phyloP scores from a whole-genome alignment of 2,888 invertebrate genomes.

The Keiferia lycopersicella region DNA sequence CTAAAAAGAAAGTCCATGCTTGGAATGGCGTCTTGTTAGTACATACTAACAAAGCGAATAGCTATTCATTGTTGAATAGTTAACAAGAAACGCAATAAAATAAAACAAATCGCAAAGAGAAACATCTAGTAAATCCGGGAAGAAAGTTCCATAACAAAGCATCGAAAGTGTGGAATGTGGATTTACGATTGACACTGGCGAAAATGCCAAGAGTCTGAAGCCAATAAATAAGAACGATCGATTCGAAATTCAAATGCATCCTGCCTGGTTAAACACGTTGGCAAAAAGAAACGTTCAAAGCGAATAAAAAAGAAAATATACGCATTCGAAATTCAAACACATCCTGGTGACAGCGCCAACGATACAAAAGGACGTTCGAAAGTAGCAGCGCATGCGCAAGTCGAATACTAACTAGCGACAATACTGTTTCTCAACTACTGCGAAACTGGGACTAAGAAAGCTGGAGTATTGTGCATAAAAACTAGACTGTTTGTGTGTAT shows the following conservation, averaged over 20 bases:
- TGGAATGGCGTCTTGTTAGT: slow-evolving; percentile 3
- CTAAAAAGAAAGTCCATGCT: neutral
- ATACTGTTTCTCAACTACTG: slow-evolving; percentile 73
- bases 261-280: neutral
- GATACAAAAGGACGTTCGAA: slow-evolving; percentile 74
- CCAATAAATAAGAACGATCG: neutral
- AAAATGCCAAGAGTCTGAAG: neutral
- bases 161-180: neutral
- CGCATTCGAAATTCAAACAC: slow-evolving; percentile 40
- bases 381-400: slow-evolving; percentile 51
- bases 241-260: neutral
- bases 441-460: slow-evolving; percentile 58
- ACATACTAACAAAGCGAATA: neutral
- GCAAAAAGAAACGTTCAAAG: neutral
- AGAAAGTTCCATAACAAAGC: neutral
- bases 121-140: neutral
- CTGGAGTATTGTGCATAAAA: neutral
- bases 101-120: neutral
- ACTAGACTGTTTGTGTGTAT: neutral
- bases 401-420: slow-evolving; percentile 75
- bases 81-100: slow-evolving; percentile 7
- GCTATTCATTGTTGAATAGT: slow-evolving; percentile 4
- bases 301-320: neutral
- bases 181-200: neutral
- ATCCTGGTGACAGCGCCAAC: slow-evolving; percentile 57